A percentile compares a stretch with the other conserved stretches of the same genome.
These are phyloP conservation scores for Calidris pugnax DNA, from an alignment of 2,113 vertebrate species.

Conservation along the genomic window DNA sequence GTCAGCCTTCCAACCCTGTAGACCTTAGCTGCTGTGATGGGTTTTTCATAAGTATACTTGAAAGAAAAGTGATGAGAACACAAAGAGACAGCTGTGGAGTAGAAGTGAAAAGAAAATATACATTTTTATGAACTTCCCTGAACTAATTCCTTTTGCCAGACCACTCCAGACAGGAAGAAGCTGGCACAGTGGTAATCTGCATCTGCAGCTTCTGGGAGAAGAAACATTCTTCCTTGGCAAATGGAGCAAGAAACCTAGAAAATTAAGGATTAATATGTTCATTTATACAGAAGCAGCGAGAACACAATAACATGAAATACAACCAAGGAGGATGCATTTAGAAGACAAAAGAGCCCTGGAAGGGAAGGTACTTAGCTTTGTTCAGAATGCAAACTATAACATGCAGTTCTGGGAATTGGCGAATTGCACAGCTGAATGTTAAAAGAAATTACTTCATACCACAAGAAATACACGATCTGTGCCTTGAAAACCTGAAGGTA, in stretches of 20 bases:
- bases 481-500: constrained; percentile 22
- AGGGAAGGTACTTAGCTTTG: constrained; percentile 47
- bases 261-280: constrained; percentile 68
- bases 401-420: constrained; percentile 33
- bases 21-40: not conserved
- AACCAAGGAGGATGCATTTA: constrained; percentile 38
- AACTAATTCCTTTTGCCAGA: constrained; percentile 26
- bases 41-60: not conserved
- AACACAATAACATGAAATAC: constrained; percentile 24
- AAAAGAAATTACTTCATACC: constrained; percentile 31
- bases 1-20: not conserved
- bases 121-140: constrained; percentile 24
- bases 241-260: constrained; percentile 39
- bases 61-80: not conserved
- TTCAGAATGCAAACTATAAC: constrained; percentile 28
- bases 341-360: constrained; percentile 42
- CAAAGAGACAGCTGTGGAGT: not conserved
- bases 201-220: constrained; percentile 45
- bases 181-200: not conserved
- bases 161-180: constrained; percentile 22
- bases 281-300: constrained; percentile 51
- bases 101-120: not conserved
- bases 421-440: constrained; percentile 32
- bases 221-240: constrained; percentile 38
- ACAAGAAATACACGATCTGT: not conserved